Evolutionary conservation across 2,888 invertebrate genomes (phyloP).

Genomic region (Perithous albicinctus): DNA sequence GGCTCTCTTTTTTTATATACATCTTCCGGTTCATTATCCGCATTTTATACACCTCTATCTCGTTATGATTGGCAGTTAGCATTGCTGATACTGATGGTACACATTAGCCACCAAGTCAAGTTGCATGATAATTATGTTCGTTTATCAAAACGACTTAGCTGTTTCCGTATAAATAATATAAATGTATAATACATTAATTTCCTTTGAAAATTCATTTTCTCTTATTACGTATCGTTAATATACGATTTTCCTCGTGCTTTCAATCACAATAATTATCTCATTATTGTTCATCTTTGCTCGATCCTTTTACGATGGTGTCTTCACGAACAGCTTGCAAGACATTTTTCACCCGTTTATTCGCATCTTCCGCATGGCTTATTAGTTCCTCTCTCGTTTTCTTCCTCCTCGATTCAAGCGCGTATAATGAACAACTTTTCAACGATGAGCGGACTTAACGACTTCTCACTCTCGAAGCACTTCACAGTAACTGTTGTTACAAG

Average conservation of each 20-base stretch:
- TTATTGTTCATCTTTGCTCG: constrained; percentile 7
- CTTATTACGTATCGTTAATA: constrained; percentile 5
- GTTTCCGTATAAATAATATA: constrained; percentile 2
- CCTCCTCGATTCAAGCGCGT: neutral
- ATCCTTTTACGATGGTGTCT: constrained; percentile 27
- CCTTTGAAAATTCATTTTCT: constrained; percentile 16
- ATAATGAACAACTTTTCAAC: constrained; percentile 36
- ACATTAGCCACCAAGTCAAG: neutral
- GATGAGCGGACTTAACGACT: constrained; percentile 24
- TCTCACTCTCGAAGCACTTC: constrained; percentile 26
- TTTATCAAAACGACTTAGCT: neutral
- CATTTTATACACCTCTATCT: neutral
- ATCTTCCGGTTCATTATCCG: constrained; percentile 53
- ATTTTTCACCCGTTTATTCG: constrained; percentile 23
- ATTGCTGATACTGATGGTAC: constrained; percentile 9
- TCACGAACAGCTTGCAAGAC: neutral
- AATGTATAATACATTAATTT: neutral
- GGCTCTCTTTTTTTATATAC: constrained; percentile 56
- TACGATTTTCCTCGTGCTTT: constrained; percentile 27
- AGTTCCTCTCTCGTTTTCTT: constrained; percentile 32
- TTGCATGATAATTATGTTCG: constrained; percentile 19
- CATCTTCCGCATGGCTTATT: constrained; percentile 21
- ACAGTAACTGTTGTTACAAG: constrained; percentile 1
- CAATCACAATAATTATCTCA: constrained; percentile 26
- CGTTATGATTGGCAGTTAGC: constrained; percentile 42